phyloP scores from a whole-genome alignment of 2,888 invertebrate genomes.

The Macrosiphum euphorbiae region DNA sequence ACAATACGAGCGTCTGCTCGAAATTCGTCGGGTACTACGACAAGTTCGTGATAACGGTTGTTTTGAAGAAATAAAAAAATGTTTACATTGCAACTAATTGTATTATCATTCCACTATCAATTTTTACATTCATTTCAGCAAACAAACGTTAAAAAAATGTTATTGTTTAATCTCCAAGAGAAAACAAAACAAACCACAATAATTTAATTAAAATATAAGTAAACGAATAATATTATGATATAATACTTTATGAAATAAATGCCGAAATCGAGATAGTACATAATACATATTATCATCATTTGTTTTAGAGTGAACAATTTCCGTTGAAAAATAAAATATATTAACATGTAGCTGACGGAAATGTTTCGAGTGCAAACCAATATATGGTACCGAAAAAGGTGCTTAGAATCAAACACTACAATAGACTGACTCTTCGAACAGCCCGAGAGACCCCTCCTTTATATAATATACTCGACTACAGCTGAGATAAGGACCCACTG shows the following conservation, averaged over 20 bases:
- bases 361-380: neutral
- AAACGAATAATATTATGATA: neutral
- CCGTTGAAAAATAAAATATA: neutral
- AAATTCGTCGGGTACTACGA: neutral
- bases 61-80: neutral
- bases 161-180: neutral
- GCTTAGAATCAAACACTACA: neutral
- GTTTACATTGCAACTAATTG: neutral
- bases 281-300: no score
- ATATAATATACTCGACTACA: neutral
- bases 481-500: slow-evolving; percentile 1
- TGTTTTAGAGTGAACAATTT: neutral
- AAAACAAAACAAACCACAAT: neutral
- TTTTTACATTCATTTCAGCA: neutral
- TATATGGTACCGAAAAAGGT: neutral
- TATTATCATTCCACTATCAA: no score
- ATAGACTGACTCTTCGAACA: neutral
- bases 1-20: neutral
- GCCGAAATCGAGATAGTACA: neutral
- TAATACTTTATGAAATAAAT: neutral
- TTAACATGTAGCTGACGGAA: neutral
- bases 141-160: neutral
- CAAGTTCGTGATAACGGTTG: neutral
- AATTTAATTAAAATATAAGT: neutral
- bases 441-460: neutral